Base-by-base conservation (phyloP, 2,888 invertebrate genomes). In the Agrotis segetum region DNA sequence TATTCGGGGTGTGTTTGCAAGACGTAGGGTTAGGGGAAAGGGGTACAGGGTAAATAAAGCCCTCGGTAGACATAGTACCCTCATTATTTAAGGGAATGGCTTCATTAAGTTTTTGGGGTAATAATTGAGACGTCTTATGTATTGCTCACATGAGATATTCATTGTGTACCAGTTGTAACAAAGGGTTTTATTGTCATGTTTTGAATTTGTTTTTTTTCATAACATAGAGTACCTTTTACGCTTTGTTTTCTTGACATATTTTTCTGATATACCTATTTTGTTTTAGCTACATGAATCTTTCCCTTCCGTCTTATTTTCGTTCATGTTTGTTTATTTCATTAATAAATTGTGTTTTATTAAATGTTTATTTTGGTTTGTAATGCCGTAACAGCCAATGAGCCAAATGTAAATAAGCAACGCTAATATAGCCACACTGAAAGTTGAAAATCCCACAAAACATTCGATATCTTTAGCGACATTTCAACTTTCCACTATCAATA, bases 51-150 rank as follows among this genome's bases (percentile, higher is more conserved):
- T 62, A n/a, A n/a, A 9, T n/a, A 16, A 13, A 13, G 46, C 19
- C 3, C 14, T 56, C 7, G 47, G 44, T 50, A 65, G 29, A 65
- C 13, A 19, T 21, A 70, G 53, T 64, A 62, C 72, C 67, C 65
- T 72, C 58, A 77, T 77, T 72, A 66, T 55, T 72, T 55, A 72
- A 29, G 52, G 3, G 65, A 53, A 69, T 62, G 46, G 55, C 65
- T 65, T 67, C 59, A 67, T 77, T 82, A 81, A 49, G 65, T 64
- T 79, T 78, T 81, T 63, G 55, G 63, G 47, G 47, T 40, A 71
- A 71, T 81, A 52, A 77, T 66, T 52, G 65, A 60, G 82, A 68
- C 44, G 49, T 67, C 50, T 46, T n/a, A 34, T 40, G 59, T 34
- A 49, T n/a, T 60, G 19, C 49, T 34, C 1, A 52, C 17, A 6